Evolutionary conservation across 2,113 vertebrate species (phyloP).

Genomic region (Setophaga petechia): DNA sequence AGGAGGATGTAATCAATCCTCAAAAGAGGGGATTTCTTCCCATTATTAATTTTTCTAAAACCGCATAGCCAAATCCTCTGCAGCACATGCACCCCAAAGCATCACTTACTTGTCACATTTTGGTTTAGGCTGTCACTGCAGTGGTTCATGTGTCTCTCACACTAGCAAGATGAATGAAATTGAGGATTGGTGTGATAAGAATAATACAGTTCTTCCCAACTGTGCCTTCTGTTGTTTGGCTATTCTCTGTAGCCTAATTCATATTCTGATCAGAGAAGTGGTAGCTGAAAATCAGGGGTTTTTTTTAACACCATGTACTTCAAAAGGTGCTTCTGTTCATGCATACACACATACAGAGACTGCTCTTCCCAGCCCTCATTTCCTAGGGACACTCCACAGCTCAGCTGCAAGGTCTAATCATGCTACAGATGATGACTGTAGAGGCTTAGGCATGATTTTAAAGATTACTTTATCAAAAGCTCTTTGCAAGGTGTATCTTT

Average conservation of each 20-base stretch:
- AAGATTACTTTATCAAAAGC: not conserved
- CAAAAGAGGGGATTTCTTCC: not conserved
- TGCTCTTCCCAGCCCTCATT: not conserved
- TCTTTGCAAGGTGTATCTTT: not conserved
- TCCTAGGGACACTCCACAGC: conserved; percentile 32
- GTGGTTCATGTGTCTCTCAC: not conserved
- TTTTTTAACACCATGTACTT: conserved; percentile 60
- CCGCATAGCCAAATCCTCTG: not conserved
- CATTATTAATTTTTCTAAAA: not conserved
- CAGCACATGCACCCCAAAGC: not conserved
- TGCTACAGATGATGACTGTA: not conserved
- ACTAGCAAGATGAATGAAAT: conserved; percentile 43
- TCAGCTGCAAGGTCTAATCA: not conserved
- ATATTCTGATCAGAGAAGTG: conserved; percentile 70
- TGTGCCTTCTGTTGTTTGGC: conserved; percentile 59
- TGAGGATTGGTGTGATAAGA: conserved; percentile 20
- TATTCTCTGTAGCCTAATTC: conserved; percentile 70
- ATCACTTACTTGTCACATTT: conserved; percentile 10
- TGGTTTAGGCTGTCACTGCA: conserved; percentile 1
- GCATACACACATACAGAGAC: not conserved
- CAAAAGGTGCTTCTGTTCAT: conserved; percentile 5
- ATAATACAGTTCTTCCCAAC: conserved; percentile 39
- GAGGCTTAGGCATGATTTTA: conserved; percentile 43
- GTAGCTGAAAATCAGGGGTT: conserved; percentile 8
- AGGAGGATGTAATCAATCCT: not conserved